phyloP scores from a whole-genome alignment of 1,140 invertebrate genomes.

The Drosophila insularis region DNA sequence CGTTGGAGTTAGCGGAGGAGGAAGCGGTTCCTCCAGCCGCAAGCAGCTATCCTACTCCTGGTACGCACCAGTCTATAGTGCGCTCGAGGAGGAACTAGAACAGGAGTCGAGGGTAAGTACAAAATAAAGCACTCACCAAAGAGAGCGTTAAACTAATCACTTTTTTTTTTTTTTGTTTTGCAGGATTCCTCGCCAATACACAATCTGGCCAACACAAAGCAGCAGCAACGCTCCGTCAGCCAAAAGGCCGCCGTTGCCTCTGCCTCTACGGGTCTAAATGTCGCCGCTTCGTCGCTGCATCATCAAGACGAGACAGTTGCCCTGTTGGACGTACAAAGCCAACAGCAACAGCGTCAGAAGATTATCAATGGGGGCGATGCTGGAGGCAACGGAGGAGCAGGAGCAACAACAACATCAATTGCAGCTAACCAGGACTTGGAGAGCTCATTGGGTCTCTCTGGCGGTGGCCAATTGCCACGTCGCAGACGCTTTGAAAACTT shows the following conservation, averaged over 20 bases:
- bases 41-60: constrained; percentile 82
- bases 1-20: constrained; percentile 21
- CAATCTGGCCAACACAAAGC: constrained; percentile 82
- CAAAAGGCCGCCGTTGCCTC: constrained; percentile 61
- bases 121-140: neutral
- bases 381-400: constrained; percentile 39
- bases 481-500: constrained; percentile 79
- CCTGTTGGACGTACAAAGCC: constrained; percentile 74
- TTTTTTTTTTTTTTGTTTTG: neutral
- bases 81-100: constrained; percentile 81
- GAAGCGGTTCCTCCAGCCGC: constrained; percentile 50
- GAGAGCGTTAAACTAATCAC: neutral
- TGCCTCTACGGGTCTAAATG: constrained; percentile 59
- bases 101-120: constrained; percentile 79
- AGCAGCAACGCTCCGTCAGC: constrained; percentile 74
- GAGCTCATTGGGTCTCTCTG: constrained; percentile 64
- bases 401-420: constrained; percentile 5
- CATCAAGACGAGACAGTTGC: constrained; percentile 70
- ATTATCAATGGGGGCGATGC: constrained; percentile 60
- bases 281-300: constrained; percentile 33
- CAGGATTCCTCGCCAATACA: constrained; percentile 82
- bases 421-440: constrained; percentile 50
- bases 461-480: constrained; percentile 61
- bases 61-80: constrained; percentile 82
- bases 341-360: constrained; percentile 69